Base-by-base conservation (phyloP, 1,140 invertebrate genomes). In the Cyclina sinensis region DNA sequence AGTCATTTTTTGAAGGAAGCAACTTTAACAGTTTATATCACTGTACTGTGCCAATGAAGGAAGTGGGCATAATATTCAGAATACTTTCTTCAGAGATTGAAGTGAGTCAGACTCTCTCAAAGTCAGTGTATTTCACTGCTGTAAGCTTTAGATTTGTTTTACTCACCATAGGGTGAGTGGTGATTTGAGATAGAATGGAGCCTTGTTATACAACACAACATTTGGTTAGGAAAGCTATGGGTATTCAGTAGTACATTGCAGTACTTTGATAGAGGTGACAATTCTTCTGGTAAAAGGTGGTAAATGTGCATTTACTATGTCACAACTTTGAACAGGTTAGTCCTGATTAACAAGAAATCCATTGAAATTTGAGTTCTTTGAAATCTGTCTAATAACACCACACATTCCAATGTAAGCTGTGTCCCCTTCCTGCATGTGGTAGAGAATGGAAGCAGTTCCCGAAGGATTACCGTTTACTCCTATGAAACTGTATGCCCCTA, bases 381-480 rank as follows among this genome's bases (percentile, higher is more conserved):
- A n/a, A 70, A 70, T 70, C 35, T 70, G 65, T 32, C 18, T 7
- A 21, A 70, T 37, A 12, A 70, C 65, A 37, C 65, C 65, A 39
- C 65, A 70, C 65, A 70, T 70, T 37, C 65, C 65, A 70, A 70
- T 18, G 21, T 70, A 70, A n/a, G 65, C 65, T 70, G 65, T 70
- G 21, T 70, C 65, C 4, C 65, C 65, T 35, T 70, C 18, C 3
- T 70, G 18, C 65, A 70, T 70, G 35, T 70, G 65, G 11, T 32
- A n/a, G 5, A 70, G 30, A 16, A 70, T 39, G 9, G 65, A 16
- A 1, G 65, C 65, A 7, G 65, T 70, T 0, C 65, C 65, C 4
- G 65, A 70, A 18, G 65, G 65, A 16, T 70, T 35, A 39, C 65
- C 65, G 7, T 37, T 18, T 35, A 35, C 5, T 37, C 7, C 65